Evolutionary conservation across 2,888 invertebrate species (phyloP), one percentile per base, ranked within the genome.

Genomic region (Periphyllus acericola): DNA sequence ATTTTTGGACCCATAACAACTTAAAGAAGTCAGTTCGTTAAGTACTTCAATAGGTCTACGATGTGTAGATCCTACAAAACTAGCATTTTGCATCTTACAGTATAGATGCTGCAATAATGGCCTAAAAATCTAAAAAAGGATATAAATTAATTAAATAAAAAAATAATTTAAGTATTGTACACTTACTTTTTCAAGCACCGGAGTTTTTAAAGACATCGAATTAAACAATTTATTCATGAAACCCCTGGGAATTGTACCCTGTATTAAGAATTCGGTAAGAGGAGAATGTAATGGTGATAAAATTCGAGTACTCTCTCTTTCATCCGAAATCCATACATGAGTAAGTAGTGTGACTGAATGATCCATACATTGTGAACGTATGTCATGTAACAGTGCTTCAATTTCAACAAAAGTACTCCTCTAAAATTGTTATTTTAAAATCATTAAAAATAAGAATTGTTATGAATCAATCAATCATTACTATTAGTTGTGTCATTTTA

Each of bases 1-100:
- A 79, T 94, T 94, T 90, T 94, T 94, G 2, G 92, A 92, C 66
- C 94, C 93, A 1, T 94, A 94, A 34, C 95, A 94, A 89, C 96
- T 95, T 89, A 97, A 94, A 90, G 96, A 96, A 90, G 96, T 95
- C 89, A 98, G 92, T 90, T 97, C 96, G 74, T 95, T 94, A 89
- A 98, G 92, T 83, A 95, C 94, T 75, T 94, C 94, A 89, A 96
- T 93, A 21, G 96, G 95, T 89, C 93, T 92, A 80, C 94, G 92
- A 91, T 94, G 95, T 79, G 94, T 93, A 90, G 94, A 95, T 11
- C 94, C 93, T 89, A 96, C 94, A 89, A 95, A 93, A 89, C 95
- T 95, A 3, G 95, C 94, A 85, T 93, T 93, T 84, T 94, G 94
- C 93, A 95, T 95, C 75, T 93, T 92, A 74, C 94, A 93, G 89